Base-by-base conservation (phyloP, 1,140 invertebrate species). In the Rhynchophorus ferrugineus region DNA sequence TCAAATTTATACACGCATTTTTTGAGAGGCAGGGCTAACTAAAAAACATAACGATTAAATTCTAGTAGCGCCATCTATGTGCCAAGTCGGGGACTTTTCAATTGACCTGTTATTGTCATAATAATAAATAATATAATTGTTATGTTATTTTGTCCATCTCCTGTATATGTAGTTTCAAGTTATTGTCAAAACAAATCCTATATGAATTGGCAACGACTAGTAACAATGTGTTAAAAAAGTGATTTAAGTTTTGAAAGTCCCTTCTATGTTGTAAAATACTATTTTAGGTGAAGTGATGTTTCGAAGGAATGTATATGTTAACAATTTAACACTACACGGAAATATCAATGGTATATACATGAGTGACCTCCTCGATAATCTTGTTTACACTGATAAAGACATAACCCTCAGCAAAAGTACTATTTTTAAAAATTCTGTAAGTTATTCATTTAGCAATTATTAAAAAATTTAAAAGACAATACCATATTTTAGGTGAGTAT, bases 281-380 rank as follows among this genome's bases (percentile, higher is more conserved):
- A 18, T 64, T 58, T 16, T 44, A 66, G 64, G 49, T 43, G 58
- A 66, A 36, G 44, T 66, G 13, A 36, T 59, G 3, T 65, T 67
- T 36, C 39, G 54, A 16, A 49, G 56, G 38, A 11, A 56, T 13
- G 11, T 50, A 7, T 49, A 61, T 24, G 62, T 68, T n/a, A 18
- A 54, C n/a, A 47, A 61, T 38, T 44, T 66, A 14, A 29, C 44
- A 13, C 38, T 65, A 7, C 16, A 60, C 14, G 61, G 57, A 1
- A 37, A 19, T 21, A 29, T 63, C 1, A 62, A 66, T 54, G 37
- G 47, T 13, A 51, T 54, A 33, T 37, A 57, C 14, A 43, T 54
- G 7, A 18, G 52, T 3, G 45, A 64, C 14, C 34, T 61, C 21
- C 39, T 64, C 16, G 18, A 57, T 5, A 47, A 60, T 19, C 56